Percentiles rank a stretch among this genome's conserved stretches.
Evolutionary conservation across 2,797 vertebrate species (phyloP).

Genomic region (Gymnothorax javanicus): DNA sequence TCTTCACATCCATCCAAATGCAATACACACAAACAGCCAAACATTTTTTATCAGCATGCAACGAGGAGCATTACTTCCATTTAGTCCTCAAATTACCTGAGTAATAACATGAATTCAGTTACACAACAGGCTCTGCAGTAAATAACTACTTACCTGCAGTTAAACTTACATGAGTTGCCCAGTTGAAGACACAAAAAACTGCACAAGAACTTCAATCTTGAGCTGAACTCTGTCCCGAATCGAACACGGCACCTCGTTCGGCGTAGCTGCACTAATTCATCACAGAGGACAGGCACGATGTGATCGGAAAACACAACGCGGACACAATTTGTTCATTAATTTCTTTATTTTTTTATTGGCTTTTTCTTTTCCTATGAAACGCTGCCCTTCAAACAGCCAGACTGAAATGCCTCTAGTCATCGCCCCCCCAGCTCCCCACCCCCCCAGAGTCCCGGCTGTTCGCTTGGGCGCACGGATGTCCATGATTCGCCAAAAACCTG

Average conservation of each 20-base stretch:
- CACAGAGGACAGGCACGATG: conserved; percentile 89
- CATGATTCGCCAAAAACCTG: conserved; percentile 86
- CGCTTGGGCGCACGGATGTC: conserved; percentile 86
- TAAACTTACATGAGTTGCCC: too few species aligned
- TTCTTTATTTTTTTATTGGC: conserved; percentile 76
- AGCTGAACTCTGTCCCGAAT: neutral
- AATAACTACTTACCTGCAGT: too few species aligned
- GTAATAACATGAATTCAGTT: too few species aligned
- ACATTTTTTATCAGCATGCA: too few species aligned
- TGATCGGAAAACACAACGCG: conserved; percentile 90
- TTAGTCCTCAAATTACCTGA: too few species aligned
- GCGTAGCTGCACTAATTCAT: conserved; percentile 55
- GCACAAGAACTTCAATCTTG: too few species aligned
- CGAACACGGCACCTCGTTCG: conserved; percentile 29
- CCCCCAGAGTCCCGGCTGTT: conserved; percentile 76
- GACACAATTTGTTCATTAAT: conserved; percentile 70
- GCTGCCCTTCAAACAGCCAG: conserved; percentile 87
- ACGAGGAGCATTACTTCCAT: too few species aligned
- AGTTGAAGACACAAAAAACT: too few species aligned
- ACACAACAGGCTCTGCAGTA: too few species aligned
- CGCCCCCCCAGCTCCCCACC: conserved; percentile 34
- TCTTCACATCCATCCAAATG: neutral
- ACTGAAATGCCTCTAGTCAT: conserved; percentile 87
- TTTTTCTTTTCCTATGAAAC: conserved; percentile 89
- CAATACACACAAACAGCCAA: neutral